A percentile compares a stretch with the other conserved stretches of the same genome.
These are phyloP conservation scores for Eulacestoma nigropectus DNA, from an alignment of 2,113 vertebrate species.

Conservation along the genomic window DNA sequence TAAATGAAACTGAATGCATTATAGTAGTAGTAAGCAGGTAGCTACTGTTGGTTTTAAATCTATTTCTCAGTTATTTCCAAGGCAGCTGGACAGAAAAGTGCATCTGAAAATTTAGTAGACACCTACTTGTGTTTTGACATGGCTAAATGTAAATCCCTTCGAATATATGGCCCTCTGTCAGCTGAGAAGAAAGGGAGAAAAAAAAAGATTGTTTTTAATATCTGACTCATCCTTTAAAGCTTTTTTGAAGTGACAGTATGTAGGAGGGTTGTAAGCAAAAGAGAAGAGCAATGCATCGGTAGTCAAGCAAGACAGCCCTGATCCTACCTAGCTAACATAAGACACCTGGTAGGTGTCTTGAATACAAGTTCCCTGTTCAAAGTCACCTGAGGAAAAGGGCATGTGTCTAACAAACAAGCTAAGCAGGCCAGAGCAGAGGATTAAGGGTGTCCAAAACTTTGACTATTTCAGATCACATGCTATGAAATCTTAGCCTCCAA, in stretches of 20 bases:
- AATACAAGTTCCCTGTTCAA: not conserved
- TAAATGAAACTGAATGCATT: not conserved
- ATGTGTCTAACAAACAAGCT: not conserved
- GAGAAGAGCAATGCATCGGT: not conserved
- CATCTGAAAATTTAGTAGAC: not conserved
- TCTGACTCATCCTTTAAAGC: constrained; percentile 34
- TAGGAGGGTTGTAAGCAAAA: constrained; percentile 14
- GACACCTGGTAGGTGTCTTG: not conserved
- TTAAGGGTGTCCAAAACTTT: not conserved
- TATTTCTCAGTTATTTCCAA: not conserved
- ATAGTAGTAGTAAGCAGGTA: not conserved
- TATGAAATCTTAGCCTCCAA: not conserved
- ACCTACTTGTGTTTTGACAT: not conserved
- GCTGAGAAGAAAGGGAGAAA: not conserved
- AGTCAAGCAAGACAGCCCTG: not conserved
- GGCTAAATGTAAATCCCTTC: not conserved
- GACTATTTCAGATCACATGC: not conserved
- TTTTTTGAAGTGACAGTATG: not conserved
- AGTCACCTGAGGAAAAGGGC: not conserved
- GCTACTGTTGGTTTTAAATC: not conserved
- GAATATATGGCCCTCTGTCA: not conserved
- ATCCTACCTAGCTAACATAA: not conserved
- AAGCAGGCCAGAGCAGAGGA: not conserved
- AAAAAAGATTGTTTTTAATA: not conserved
- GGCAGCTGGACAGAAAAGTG: not conserved